Evolutionary conservation across 2,797 vertebrate genomes (phyloP).

Genomic region (Sebastes aleutianus): DNA sequence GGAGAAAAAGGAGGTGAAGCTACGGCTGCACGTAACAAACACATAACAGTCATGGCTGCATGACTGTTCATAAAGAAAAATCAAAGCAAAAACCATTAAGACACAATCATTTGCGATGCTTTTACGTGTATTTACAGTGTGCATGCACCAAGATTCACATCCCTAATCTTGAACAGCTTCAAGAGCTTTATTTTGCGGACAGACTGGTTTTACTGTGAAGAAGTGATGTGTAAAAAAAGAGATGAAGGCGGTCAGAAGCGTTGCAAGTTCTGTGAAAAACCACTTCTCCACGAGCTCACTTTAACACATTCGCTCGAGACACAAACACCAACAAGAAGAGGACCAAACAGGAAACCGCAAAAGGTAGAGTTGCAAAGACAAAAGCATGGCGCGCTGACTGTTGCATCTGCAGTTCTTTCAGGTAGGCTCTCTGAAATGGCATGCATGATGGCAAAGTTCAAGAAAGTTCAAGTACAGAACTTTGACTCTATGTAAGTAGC

Average conservation of each 20-base stretch:
- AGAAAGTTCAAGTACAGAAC: neutral
- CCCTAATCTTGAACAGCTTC: neutral
- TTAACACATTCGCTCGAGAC: neutral
- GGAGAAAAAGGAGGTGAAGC: neutral
- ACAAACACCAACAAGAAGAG: conserved; percentile 36
- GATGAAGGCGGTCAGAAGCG: neutral
- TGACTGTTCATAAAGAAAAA: neutral
- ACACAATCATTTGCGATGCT: neutral
- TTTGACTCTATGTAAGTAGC: neutral
- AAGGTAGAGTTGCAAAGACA: conserved; percentile 42
- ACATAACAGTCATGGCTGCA: neutral
- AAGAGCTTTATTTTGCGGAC: neutral
- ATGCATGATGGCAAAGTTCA: neutral
- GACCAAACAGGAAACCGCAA: conserved; percentile 68
- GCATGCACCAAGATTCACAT: neutral
- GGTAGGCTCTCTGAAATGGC: neutral
- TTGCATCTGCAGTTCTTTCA: conserved; percentile 33
- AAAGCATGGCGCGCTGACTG: conserved; percentile 3
- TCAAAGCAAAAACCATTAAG: neutral
- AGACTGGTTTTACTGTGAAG: neutral
- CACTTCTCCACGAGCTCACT: conserved; percentile 15
- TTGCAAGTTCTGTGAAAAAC: conserved; percentile 58
- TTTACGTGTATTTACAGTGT: neutral
- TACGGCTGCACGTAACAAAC: neutral
- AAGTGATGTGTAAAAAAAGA: neutral